Conservation (phyloP, 2,113 vertebrate species). For the Pelobates fuscus region DNA sequence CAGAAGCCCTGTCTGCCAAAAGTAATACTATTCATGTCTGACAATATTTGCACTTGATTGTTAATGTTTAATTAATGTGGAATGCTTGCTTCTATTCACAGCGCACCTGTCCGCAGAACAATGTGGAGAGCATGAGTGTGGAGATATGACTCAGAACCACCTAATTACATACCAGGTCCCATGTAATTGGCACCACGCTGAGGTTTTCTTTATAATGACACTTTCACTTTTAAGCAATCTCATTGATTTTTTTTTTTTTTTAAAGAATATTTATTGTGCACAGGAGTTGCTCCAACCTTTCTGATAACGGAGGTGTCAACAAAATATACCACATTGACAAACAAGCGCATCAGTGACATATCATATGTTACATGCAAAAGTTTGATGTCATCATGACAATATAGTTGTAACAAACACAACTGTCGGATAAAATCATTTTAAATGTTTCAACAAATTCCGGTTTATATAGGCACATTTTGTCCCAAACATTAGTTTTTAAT, state of each 20-base stretch:
- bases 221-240: neutral
- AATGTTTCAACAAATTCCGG: too few relatives aligned
- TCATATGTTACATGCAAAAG: too few relatives aligned
- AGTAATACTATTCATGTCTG: slow-evolving; percentile 32
- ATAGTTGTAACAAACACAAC: too few relatives aligned
- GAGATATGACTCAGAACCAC: neutral
- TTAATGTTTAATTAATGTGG: slow-evolving; percentile 45
- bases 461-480: too few relatives aligned
- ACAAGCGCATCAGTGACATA: too few relatives aligned
- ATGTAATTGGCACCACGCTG: slow-evolving; percentile 11
- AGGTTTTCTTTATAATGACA: slow-evolving; percentile 1
- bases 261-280: too few relatives aligned
- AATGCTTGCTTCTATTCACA: slow-evolving; percentile 30
- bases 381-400: too few relatives aligned
- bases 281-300: too few relatives aligned
- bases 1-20: slow-evolving; percentile 29
- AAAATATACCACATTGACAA: too few relatives aligned
- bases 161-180: neutral
- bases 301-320: too few relatives aligned
- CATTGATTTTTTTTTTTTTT: neutral
- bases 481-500: too few relatives aligned
- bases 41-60: slow-evolving; percentile 44
- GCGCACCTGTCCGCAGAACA: slow-evolving; percentile 34
- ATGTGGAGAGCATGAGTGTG: slow-evolving; percentile 1
- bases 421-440: too few relatives aligned